These are phyloP conservation scores for Anoncus sp. DNA, from an alignment of 2,888 invertebrate genomes.

Conservation along the genomic window DNA sequence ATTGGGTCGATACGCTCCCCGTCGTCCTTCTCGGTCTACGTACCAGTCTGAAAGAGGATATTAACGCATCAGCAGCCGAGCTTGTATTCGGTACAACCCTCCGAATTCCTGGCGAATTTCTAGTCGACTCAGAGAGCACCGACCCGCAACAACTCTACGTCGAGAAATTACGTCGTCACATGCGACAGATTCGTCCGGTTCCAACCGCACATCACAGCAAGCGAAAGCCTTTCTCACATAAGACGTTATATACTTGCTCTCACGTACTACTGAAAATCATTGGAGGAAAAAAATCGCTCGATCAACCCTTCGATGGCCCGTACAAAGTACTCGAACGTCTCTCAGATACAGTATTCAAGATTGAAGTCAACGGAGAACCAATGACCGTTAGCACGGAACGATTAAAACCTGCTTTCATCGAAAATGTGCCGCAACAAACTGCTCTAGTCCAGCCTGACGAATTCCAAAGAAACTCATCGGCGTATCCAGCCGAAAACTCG, in stretches of 20 bases:
- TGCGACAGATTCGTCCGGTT: conserved; percentile 41
- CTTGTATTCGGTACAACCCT: conserved; percentile 65
- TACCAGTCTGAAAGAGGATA: conserved; percentile 56
- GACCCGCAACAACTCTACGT: conserved; percentile 28
- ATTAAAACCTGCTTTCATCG: conserved; percentile 33
- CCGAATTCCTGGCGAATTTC: conserved; percentile 62
- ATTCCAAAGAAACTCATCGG: too few relatives aligned
- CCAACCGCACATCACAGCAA: conserved; percentile 42
- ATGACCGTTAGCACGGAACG: conserved; percentile 21
- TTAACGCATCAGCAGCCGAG: conserved; percentile 62
- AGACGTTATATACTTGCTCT: conserved; percentile 39
- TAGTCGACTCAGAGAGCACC: conserved; percentile 16
- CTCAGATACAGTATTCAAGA: conserved; percentile 35
- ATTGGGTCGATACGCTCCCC: conserved; percentile 65
- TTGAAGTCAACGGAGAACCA: conserved; percentile 3
- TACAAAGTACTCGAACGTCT: conserved; percentile 42
- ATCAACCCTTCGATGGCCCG: conserved; percentile 52
- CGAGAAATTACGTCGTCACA: conserved; percentile 22
- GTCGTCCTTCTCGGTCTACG: conserved; percentile 67
- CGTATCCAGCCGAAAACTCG: too few relatives aligned
- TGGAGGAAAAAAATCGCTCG: conserved; percentile 35
- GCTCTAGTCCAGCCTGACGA: too few relatives aligned
- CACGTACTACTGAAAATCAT: conserved; percentile 54
- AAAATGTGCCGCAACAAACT: too few relatives aligned
- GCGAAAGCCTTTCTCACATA: conserved; percentile 47